Evolutionary conservation across 2,113 vertebrate genomes (phyloP).

Genomic region (Chascanopsetta lugubris): DNA sequence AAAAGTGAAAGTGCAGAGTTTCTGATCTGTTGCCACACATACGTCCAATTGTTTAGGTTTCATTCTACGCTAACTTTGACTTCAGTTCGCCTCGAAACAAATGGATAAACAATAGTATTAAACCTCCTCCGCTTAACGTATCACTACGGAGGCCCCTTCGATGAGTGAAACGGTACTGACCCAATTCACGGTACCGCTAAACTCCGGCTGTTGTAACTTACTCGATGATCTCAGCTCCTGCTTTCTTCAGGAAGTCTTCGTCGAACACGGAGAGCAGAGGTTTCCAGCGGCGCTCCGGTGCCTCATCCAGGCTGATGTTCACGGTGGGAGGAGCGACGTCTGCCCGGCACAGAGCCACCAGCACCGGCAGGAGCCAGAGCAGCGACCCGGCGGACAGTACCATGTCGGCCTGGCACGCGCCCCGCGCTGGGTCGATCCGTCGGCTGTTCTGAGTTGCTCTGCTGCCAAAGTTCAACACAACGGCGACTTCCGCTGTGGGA

Average conservation of each 20-base stretch:
- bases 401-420: neutral
- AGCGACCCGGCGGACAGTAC: conserved; percentile 4
- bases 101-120: too few relatives aligned
- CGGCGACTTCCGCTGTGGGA: neutral
- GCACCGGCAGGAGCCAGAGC: conserved; percentile 8
- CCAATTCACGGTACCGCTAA: neutral
- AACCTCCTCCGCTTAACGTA: too few relatives aligned
- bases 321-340: conserved; percentile 64
- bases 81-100: too few relatives aligned
- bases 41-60: too few relatives aligned
- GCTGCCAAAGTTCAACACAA: accelerated
- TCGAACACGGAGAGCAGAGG: conserved; percentile 64
- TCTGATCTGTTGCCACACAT: too few relatives aligned
- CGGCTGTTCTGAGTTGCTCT: neutral
- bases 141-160: neutral
- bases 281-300: conserved; percentile 70
- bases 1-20: too few relatives aligned
- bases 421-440: neutral
- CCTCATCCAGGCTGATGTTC: conserved; percentile 75
- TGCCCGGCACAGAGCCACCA: neutral
- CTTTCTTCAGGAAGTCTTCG: conserved; percentile 61
- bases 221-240: conserved; percentile 76
- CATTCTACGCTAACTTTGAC: too few relatives aligned
- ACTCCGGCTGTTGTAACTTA: conserved; percentile 60
- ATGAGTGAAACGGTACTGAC: neutral